Conservation (phyloP, 2,888 invertebrate species). For the Crematogaster levior region DNA sequence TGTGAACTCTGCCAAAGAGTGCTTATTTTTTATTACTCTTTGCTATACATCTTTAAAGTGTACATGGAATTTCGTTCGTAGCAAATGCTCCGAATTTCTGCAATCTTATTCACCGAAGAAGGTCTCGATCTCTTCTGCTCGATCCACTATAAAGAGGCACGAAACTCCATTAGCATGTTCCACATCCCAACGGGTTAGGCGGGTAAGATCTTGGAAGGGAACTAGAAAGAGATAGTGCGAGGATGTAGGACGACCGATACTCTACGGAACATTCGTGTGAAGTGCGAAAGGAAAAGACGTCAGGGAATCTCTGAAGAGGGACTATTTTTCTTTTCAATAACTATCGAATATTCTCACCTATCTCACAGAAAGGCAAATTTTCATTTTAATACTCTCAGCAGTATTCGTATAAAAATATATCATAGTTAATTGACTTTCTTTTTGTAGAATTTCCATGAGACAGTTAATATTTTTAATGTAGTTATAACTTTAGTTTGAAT, state of each 20-base stretch:
- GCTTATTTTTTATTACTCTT: conserved; percentile 47
- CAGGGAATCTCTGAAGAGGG: neutral
- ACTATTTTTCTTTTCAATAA: conserved; percentile 16
- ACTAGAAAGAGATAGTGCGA: neutral
- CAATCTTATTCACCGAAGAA: conserved; percentile 42
- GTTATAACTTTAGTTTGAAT: neutral
- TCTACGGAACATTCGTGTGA: conserved; percentile 15
- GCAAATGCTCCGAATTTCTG: conserved; percentile 35
- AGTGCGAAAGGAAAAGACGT: conserved; percentile 4
- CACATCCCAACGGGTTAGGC: conserved; percentile 25
- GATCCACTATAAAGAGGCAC: conserved; percentile 34
- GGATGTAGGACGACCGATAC: conserved; percentile 14
- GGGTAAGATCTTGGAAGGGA: neutral
- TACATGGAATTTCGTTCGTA: conserved; percentile 42
- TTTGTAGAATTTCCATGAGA: neutral
- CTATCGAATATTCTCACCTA: neutral
- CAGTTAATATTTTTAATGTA: neutral
- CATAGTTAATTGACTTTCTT: neutral
- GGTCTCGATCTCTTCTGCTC: conserved; percentile 23
- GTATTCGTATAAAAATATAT: neutral
- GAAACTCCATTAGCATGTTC: conserved; percentile 48
- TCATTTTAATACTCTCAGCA: neutral
- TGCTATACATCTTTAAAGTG: conserved; percentile 47
- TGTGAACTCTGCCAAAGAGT: conserved; percentile 29
- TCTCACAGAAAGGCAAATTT: neutral